Percentiles rank a stretch among this genome's conserved stretches.
phyloP scores from a whole-genome alignment of 2,888 invertebrate species.

The Atrina japonica region DNA sequence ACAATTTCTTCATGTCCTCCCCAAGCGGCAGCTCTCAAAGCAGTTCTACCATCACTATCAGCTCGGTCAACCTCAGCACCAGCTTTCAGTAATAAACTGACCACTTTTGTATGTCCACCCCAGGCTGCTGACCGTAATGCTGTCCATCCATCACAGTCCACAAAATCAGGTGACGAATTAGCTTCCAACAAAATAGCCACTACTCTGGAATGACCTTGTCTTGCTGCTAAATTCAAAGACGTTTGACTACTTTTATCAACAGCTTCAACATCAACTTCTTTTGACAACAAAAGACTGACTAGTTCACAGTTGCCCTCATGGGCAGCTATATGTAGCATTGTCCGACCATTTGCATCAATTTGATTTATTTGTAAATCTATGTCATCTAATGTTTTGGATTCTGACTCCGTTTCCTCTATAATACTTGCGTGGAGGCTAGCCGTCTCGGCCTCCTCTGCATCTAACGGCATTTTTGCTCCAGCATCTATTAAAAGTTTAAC shows the following conservation, averaged over 20 bases:
- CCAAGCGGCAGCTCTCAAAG: conserved; percentile 91
- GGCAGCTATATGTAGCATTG: conserved; percentile 88
- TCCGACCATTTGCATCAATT: conserved; percentile 85
- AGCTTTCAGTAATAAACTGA: conserved; percentile 85
- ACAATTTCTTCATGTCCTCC: conserved; percentile 82
- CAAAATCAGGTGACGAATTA: conserved; percentile 80
- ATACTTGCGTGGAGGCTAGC: conserved; percentile 64
- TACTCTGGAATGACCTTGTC: conserved; percentile 75
- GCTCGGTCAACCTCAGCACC: conserved; percentile 81
- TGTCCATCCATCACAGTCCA: conserved; percentile 82
- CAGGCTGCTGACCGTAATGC: conserved; percentile 91
- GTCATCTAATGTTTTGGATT: conserved; percentile 56
- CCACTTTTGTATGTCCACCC: conserved; percentile 90
- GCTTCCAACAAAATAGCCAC: conserved; percentile 81
- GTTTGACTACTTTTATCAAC: conserved; percentile 90
- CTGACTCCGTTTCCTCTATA: conserved; percentile 55
- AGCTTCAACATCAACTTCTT: conserved; percentile 85
- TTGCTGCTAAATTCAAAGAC: conserved; percentile 88
- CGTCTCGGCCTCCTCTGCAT: conserved; percentile 88
- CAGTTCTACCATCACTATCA: conserved; percentile 86
- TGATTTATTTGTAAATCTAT: conserved; percentile 78
- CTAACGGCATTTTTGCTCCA: conserved; percentile 94
- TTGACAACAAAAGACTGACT: conserved; percentile 90
- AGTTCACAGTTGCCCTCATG: conserved; percentile 94
- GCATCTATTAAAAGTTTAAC: conserved; percentile 91